Evolutionary conservation across 2,797 vertebrate species (phyloP), one percentile per base, ranked within the genome.

Genomic region (Gallinago solitaria): DNA sequence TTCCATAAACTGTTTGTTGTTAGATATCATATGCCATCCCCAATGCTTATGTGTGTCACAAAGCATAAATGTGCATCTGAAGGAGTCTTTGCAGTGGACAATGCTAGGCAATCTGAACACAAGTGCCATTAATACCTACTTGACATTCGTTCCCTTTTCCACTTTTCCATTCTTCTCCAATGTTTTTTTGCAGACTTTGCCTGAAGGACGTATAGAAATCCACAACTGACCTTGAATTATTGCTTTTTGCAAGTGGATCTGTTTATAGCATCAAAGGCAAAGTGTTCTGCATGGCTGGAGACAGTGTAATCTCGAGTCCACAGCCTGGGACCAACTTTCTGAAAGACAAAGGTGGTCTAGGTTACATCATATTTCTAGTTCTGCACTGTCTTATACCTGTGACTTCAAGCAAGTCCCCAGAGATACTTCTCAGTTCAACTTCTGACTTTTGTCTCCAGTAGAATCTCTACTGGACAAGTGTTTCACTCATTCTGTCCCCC

Each of bases 191-290:
- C 24, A 54, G 43, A 39, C 17, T 56, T 61, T 87, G 37, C 17
- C 24, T 39, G 25, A 60, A 67, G 43, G 27, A 37, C 28, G 21
- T 60, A n/a, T 24, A 56, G 16, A 76, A 16, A 37, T 53, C 28
- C 17, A 50, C 65, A 64, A 9, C 7, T 0, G 1, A 47, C 9
- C 12, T 39, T 67, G 47, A 37, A 4, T n/a, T 59, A 39, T 2
- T 50, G 27, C 21, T n/a, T 63, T 63, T 30, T 53, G 21, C 9
- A 39, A 61, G 37, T 77, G 16, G 12, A 13, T 75, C 33, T 79
- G 33, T 39, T 64, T 53, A 48, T 0, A 8, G 32, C 2, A 5
- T 15, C 27, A 47, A 53, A 75, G 33, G 14, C 15, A 65, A 54
- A 60, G 45, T 60, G 53, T 48, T 84, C 39, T 43, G 13, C 4